Base-by-base conservation (phyloP, 2,888 invertebrate genomes). In the Idaea straminata region DNA sequence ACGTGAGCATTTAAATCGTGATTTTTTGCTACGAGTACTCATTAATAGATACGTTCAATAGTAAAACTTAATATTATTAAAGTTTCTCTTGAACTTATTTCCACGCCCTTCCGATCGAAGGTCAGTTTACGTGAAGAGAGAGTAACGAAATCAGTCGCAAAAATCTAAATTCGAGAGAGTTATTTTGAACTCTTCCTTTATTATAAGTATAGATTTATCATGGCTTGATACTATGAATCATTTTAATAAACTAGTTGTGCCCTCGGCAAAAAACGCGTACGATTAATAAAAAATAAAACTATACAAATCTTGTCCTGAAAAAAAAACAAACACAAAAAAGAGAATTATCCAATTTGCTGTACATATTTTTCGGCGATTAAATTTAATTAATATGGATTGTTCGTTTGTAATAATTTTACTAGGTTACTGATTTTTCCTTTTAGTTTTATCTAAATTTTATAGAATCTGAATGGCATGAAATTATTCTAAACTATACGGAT, bases 31-130 rank as follows among this genome's bases (percentile, higher is more conserved):
- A 25, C 25, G 25, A 25, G 25, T 25, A 3, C 25, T 25, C 63
- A 58, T 47, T 62, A 64, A 59, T 63, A 59, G 16, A 36, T 10
- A 36, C 4, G 10, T 7, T 36, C 5, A 36, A 5, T 36, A 36
- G 36, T 36, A 36, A 36, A 36, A 36, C 36, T 36, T 47, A 10
- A 47, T 47, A 47, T 10, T 47, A 7, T 47, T 47, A 47, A 47
- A 47, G 47, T 47, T 47, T 47, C 47, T 47, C 47, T 47, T 47
- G 62, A 36, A 58, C 62, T 57, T 64, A 67, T 67, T 69, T 69
- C 67, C 65, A 64, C 67, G 69, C 69, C 69, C 67, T 67, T 69
- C 65, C 67, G 69, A 61, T 64, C 63, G 61, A 63, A 57, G 67
- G 62, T 34, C 61, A 16, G 5, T 47, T 47, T 47, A 47, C 7